phyloP scores from a whole-genome alignment of 2,888 invertebrate species.

The Eretmocerus hayati region DNA sequence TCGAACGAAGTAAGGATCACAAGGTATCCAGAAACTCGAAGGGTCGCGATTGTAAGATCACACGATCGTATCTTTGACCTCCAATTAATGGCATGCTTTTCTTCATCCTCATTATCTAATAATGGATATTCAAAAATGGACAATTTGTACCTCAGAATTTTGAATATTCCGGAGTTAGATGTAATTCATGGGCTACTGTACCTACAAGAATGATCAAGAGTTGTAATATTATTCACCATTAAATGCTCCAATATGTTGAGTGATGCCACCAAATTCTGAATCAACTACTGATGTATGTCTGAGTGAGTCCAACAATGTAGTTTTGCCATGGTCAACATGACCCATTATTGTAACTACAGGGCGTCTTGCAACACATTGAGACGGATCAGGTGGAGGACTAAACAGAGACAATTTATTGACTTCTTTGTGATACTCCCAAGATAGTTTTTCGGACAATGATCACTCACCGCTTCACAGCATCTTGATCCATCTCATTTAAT shows the following conservation, averaged over 20 bases:
- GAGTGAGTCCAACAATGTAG: slow-evolving; percentile 85
- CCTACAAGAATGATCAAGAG: no score
- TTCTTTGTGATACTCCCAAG: slow-evolving; percentile 27
- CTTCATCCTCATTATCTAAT: no score
- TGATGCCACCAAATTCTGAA: slow-evolving; percentile 95
- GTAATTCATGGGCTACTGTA: no score
- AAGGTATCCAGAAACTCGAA: no score
- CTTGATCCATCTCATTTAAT: slow-evolving; percentile 37
- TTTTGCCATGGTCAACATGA: slow-evolving; percentile 99
- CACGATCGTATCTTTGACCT: no score
- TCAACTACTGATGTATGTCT: slow-evolving; percentile 80
- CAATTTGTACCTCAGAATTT: no score
- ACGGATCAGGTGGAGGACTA: slow-evolving; percentile 58
- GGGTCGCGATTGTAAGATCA: no score
- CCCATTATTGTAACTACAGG: slow-evolving; percentile 99
- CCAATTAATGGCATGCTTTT: no score
- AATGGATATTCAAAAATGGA: no score
- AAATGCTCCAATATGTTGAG: slow-evolving; percentile 98
- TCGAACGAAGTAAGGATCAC: no score
- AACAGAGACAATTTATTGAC: slow-evolving; percentile 24
- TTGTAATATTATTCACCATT: slow-evolving; percentile 54
- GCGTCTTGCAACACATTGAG: slow-evolving; percentile 65
- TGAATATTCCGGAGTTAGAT: no score
- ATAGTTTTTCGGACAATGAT: not conserved
- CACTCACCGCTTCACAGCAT: slow-evolving; percentile 35